A percentile compares a stretch with the other conserved stretches of the same genome.
Conservation (phyloP, 2,888 invertebrate species). For the Heliconius charithonia region DNA sequence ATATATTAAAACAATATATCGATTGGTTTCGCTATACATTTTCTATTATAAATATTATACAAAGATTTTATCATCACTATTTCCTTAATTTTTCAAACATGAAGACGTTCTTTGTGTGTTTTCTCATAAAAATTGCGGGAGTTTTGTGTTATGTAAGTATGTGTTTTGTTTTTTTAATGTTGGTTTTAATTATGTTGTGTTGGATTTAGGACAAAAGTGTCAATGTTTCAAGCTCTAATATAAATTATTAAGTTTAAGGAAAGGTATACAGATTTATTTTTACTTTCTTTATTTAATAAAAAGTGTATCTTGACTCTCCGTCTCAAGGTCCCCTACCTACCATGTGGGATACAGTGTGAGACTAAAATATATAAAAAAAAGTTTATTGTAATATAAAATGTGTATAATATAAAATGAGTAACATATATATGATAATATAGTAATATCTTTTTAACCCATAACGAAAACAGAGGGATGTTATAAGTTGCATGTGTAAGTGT, state of each 20-base stretch:
- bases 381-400: too few relatives aligned
- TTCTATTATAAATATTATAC: constrained; percentile 5
- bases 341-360: too few relatives aligned
- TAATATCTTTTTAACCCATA: too few relatives aligned
- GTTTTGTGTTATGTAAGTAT: constrained; percentile 16
- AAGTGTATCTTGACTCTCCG: background rate
- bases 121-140: constrained; percentile 7
- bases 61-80: background rate
- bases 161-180: background rate
- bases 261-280: too few relatives aligned
- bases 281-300: too few relatives aligned
- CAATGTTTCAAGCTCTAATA: too few relatives aligned
- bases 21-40: constrained; percentile 15
- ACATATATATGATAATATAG: too few relatives aligned
- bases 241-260: too few relatives aligned
- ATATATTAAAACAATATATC: constrained; percentile 19
- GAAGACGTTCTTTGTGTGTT: constrained; percentile 18
- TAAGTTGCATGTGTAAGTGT: too few relatives aligned
- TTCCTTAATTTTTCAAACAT: background rate
- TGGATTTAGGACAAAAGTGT: background rate
- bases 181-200: background rate
- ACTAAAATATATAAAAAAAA: too few relatives aligned
- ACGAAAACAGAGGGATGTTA: too few relatives aligned
- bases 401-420: too few relatives aligned
- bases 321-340: background rate